Evolutionary conservation across 23 tunicate species (phyloP).

Genomic region (Ciona savignyi): DNA sequence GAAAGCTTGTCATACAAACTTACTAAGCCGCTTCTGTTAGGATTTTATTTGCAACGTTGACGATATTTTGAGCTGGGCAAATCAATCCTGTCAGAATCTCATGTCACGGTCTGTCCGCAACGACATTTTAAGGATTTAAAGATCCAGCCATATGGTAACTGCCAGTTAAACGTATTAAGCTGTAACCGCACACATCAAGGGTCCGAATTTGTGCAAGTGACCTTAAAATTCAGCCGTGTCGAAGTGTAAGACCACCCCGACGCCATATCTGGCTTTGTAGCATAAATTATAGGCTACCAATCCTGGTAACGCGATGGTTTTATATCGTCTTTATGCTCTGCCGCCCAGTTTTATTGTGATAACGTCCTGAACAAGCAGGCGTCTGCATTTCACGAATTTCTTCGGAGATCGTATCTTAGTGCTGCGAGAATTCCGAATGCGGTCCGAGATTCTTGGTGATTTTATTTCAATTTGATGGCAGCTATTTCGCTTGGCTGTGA

Average conservation of each 20-base stretch:
- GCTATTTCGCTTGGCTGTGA: too few species aligned
- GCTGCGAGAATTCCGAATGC: too few species aligned
- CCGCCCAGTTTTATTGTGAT: background rate
- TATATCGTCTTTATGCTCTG: background rate
- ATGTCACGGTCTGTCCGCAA: background rate
- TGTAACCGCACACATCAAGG: background rate
- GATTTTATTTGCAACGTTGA: background rate
- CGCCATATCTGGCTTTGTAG: background rate
- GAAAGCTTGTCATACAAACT: background rate
- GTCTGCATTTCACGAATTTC: too few species aligned
- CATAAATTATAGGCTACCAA: background rate
- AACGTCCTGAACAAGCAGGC: background rate
- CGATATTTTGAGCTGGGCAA: background rate
- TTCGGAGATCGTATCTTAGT: too few species aligned
- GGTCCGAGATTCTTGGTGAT: too few species aligned
- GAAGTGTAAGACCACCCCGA: background rate
- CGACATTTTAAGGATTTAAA: background rate
- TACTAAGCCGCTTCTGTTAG: background rate
- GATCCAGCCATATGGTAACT: background rate
- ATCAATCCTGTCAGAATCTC: background rate
- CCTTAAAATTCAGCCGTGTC: background rate
- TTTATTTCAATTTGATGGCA: too few species aligned
- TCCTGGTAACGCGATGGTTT: background rate
- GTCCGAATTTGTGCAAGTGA: background rate
- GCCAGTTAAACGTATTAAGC: background rate